Percentiles rank a stretch among this genome's conserved stretches.
Evolutionary conservation across 2,797 vertebrate species (phyloP).

Genomic region (Acomys russatus): DNA sequence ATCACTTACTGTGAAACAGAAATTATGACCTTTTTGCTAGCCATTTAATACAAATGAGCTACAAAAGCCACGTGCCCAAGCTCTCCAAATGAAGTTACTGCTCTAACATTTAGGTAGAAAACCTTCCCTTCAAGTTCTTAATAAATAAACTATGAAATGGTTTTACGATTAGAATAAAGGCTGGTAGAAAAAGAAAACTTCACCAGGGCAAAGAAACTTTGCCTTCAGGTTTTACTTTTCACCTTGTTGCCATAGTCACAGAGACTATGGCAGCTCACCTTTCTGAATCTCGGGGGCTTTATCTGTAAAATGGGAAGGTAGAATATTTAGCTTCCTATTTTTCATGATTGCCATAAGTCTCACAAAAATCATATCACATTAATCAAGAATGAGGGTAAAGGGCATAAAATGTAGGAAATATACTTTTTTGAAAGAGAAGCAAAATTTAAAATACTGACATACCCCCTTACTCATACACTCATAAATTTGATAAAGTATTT

Average conservation of each 20-base stretch:
- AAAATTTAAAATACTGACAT: background rate
- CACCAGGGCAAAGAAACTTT: background rate
- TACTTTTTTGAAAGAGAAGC: conserved; percentile 51
- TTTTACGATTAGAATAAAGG: background rate
- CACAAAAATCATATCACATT: background rate
- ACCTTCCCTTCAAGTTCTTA: background rate
- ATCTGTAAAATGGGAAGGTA: conserved; percentile 15
- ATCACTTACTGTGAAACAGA: background rate
- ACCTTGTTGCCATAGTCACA: background rate
- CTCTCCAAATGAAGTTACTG: background rate
- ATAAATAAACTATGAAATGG: background rate
- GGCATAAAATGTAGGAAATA: background rate
- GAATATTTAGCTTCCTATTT: background rate
- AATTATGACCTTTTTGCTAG: background rate
- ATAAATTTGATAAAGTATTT: background rate
- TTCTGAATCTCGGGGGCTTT: background rate
- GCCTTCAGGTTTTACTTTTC: background rate
- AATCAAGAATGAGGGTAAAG: background rate
- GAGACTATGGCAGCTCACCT: background rate
- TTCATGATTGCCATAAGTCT: background rate
- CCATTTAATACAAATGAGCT: conserved; percentile 10
- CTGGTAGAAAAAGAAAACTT: background rate
- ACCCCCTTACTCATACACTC: background rate
- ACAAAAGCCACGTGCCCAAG: conserved; percentile 1
- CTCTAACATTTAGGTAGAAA: background rate